Conservation (phyloP, 2,113 vertebrate genomes). For the Scortum barcoo region DNA sequence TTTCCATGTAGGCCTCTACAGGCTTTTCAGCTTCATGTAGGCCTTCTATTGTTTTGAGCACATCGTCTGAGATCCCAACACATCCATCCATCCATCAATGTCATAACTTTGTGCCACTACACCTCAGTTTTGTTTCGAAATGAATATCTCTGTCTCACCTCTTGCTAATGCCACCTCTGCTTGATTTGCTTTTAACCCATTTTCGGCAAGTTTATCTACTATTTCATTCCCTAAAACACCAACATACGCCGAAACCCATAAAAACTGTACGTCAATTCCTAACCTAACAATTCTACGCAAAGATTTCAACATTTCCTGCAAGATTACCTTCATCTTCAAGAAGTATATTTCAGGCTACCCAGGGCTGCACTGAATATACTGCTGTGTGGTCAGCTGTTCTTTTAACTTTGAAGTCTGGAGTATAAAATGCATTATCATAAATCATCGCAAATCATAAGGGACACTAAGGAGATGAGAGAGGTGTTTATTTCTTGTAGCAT, state of each 20-base stretch:
- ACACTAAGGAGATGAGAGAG: background rate
- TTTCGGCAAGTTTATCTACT: background rate
- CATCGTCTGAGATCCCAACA: too few relatives aligned
- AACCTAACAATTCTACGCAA: background rate
- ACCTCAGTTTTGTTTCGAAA: background rate
- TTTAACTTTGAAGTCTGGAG: background rate
- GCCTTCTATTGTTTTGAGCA: too few relatives aligned
- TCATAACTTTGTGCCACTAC: background rate
- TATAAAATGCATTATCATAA: background rate
- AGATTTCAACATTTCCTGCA: background rate
- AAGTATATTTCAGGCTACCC: background rate
- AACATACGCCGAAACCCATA: background rate
- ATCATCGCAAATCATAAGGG: too few relatives aligned
- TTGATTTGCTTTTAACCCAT: background rate
- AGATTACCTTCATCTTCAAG: background rate
- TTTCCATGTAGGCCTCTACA: too few relatives aligned
- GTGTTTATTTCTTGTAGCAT: background rate
- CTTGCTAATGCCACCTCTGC: background rate
- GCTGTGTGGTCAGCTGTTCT: background rate
- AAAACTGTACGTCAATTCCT: background rate
- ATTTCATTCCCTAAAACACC: background rate
- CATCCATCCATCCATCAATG: too few relatives aligned
- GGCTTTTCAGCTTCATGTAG: too few relatives aligned
- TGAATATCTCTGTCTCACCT: background rate
- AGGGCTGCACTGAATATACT: background rate